phyloP scores from a whole-genome alignment of 2,113 vertebrate genomes.

The Stictonetta naevosa region DNA sequence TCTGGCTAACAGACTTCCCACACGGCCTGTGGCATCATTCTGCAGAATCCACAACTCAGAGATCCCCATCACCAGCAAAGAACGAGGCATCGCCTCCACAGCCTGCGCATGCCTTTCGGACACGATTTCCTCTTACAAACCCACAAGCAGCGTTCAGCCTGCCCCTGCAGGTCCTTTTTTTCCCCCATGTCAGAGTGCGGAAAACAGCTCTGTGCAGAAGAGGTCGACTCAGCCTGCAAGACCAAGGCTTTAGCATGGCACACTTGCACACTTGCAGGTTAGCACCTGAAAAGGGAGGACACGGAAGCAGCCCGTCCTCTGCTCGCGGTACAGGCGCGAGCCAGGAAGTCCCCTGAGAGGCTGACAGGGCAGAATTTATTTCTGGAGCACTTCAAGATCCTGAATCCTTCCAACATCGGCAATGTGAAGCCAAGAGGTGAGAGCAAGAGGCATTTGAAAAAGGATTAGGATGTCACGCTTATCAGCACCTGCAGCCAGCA shows the following conservation, averaged over 20 bases:
- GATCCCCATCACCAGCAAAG: not conserved
- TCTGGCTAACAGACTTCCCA: not conserved
- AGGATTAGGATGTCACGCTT: not conserved
- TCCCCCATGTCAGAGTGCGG: fast-evolving
- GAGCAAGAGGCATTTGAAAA: not conserved
- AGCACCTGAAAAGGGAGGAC: fast-evolving
- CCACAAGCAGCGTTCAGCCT: not conserved
- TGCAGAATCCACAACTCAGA: not conserved
- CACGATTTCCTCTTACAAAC: no score
- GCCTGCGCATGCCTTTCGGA: fast-evolving
- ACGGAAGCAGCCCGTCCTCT: not conserved
- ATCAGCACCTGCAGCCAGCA: not conserved
- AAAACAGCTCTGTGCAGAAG: fast-evolving
- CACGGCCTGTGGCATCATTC: fast-evolving
- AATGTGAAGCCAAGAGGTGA: not conserved
- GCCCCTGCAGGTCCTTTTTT: not conserved
- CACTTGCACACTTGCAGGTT: fast-evolving
- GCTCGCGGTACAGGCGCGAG: not conserved
- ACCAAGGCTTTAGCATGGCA: fast-evolving
- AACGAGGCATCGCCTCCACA: fast-evolving
- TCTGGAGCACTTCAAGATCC: not conserved
- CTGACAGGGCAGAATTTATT: not conserved
- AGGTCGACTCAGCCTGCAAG: not conserved
- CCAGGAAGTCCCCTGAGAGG: not conserved
- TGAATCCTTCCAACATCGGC: not conserved